A percentile compares a stretch with the other conserved stretches of the same genome.
phyloP scores from a whole-genome alignment of 2,888 invertebrate species.

The Dryococelus australis region DNA sequence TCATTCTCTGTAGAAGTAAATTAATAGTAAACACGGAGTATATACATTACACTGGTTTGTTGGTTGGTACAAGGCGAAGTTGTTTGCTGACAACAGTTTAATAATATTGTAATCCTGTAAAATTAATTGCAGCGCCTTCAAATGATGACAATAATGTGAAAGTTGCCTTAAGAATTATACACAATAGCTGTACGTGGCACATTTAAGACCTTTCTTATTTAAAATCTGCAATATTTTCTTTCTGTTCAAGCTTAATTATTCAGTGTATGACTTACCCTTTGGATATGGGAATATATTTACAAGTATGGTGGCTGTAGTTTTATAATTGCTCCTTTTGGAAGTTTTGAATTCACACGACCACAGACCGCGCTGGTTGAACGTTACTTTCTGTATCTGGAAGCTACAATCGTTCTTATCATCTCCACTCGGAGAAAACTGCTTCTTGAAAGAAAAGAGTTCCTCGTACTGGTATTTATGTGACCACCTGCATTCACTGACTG shows the following conservation, averaged over 20 bases:
- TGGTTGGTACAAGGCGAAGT: too few species aligned
- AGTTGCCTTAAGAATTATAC: too few species aligned
- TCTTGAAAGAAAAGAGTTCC: background rate
- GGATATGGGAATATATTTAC: background rate
- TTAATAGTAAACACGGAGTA: too few species aligned
- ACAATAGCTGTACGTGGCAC: too few species aligned
- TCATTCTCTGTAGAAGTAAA: too few species aligned
- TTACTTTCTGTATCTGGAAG: background rate
- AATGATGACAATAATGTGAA: too few species aligned
- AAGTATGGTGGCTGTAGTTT: background rate
- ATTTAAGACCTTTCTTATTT: too few species aligned
- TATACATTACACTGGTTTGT: too few species aligned
- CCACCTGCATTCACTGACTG: slow-evolving; percentile 57
- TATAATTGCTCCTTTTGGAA: background rate
- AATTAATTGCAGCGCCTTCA: too few species aligned
- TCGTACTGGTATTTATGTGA: slow-evolving; percentile 44
- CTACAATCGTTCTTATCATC: background rate
- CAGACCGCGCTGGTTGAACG: background rate
- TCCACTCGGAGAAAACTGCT: background rate
- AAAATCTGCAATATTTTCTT: too few species aligned
- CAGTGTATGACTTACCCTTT: background rate
- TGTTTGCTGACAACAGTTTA: too few species aligned
- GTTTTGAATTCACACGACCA: background rate
- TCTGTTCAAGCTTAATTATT: background rate
- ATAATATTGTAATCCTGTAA: too few species aligned